A percentile compares a stretch with the other conserved stretches of the same genome.
These are phyloP conservation scores for Halictus ligatus DNA, from an alignment of 2,888 invertebrate genomes.

Conservation along the genomic window DNA sequence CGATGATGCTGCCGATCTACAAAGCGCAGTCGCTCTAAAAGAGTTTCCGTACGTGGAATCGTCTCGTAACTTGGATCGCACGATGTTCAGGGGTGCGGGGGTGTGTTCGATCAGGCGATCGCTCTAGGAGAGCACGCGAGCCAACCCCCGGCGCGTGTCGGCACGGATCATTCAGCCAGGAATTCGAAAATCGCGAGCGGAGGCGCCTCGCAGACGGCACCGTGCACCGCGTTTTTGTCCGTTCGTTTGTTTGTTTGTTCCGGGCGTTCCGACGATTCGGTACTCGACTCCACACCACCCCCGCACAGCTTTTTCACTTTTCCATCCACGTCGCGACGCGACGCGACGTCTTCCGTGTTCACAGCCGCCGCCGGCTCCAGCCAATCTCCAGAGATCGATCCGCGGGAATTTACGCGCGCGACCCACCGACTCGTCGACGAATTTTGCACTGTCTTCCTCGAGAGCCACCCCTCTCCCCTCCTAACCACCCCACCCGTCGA, in stretches of 20 bases:
- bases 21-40: background rate
- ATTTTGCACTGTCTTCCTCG: conserved; percentile 73
- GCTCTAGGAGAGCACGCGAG: background rate
- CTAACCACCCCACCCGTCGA: conserved; percentile 20
- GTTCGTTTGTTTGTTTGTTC: conserved; percentile 79
- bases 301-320: conserved; percentile 28
- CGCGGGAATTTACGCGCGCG: conserved; percentile 79
- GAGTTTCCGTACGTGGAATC: background rate
- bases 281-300: conserved; percentile 58
- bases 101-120: background rate
- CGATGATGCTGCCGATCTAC: background rate
- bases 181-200: conserved; percentile 72
- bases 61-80: background rate
- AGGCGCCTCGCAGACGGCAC: conserved; percentile 79
- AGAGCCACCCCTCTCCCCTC: conserved; percentile 11
- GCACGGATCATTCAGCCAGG: conserved; percentile 38
- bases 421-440: conserved; percentile 71
- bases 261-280: conserved; percentile 74
- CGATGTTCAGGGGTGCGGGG: background rate
- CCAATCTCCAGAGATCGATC: conserved; percentile 71
- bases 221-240: conserved; percentile 72
- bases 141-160: conserved; percentile 12
- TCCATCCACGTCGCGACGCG: conserved; percentile 26
- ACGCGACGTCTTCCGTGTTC: background rate
- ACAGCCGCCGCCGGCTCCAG: background rate